These are phyloP conservation scores for Lampris megalopsis DNA, from an alignment of 2,113 vertebrate species.

Conservation along the genomic window DNA sequence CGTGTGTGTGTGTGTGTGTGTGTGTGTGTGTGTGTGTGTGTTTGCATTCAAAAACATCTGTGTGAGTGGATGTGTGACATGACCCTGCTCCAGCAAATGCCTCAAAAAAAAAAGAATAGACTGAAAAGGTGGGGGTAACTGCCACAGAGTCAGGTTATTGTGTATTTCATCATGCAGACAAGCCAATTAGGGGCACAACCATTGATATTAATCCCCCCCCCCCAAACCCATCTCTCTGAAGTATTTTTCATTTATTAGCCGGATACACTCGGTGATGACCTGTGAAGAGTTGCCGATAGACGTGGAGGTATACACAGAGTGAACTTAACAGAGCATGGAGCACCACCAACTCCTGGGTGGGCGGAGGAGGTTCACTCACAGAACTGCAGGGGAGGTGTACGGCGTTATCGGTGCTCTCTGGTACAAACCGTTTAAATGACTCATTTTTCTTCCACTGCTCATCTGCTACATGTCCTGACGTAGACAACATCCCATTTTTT, in stretches of 20 bases:
- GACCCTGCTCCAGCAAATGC: constrained; percentile 10
- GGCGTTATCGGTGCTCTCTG: constrained; percentile 53
- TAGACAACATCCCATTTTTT: constrained; percentile 43
- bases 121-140: constrained; percentile 24
- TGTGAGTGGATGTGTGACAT: constrained; percentile 6
- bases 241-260: constrained; percentile 73
- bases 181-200: constrained; percentile 71
- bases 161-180: constrained; percentile 75
- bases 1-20: constrained; percentile 18
- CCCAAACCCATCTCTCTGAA: constrained; percentile 23
- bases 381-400: constrained; percentile 56
- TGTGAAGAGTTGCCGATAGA: constrained; percentile 60
- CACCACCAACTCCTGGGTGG: constrained; percentile 29
- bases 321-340: constrained; percentile 62
- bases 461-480: constrained; percentile 40
- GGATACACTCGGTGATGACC: constrained; percentile 64
- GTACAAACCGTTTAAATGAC: constrained; percentile 70
- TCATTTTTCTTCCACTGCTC: constrained; percentile 51
- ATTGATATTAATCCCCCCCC: constrained; percentile 72
- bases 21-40: constrained; percentile 4
- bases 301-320: constrained; percentile 50
- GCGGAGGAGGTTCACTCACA: constrained; percentile 33
- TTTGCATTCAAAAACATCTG: background rate
- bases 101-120: constrained; percentile 17
- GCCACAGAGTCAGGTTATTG: constrained; percentile 55